Conservation (phyloP, 2,113 vertebrate genomes). For the Chunga burmeisteri region DNA sequence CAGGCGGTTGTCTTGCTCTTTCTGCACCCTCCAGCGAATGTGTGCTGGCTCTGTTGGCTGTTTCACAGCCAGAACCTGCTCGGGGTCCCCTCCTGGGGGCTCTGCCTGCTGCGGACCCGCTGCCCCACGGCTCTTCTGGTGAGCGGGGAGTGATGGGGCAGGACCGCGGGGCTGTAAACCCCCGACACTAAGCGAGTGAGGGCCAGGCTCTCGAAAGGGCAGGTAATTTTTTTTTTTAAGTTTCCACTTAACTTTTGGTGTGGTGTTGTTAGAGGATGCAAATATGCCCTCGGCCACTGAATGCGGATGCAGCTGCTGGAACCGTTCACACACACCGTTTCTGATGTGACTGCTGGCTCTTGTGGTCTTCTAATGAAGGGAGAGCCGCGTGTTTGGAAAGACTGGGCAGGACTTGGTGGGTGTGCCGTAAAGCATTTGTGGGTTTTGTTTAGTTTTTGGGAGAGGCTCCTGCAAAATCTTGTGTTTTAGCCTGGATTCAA, state of each 20-base stretch:
- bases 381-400: background rate
- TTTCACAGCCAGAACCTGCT: background rate
- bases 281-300: background rate
- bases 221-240: background rate
- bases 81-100: background rate
- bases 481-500: background rate
- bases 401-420: background rate
- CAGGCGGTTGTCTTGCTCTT: background rate
- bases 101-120: background rate
- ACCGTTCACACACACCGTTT: rapidly evolving
- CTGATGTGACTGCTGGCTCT: background rate
- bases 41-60: background rate
- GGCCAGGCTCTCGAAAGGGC: background rate
- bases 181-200: rapidly evolving
- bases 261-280: background rate
- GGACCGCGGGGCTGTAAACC: background rate
- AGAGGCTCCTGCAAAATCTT: background rate
- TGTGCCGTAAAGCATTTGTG: background rate
- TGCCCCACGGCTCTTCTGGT: background rate
- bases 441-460: background rate
- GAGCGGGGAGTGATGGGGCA: background rate
- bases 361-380: rapidly evolving
- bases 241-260: background rate
- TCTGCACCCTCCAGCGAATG: background rate
- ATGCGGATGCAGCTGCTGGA: background rate